Conservation (phyloP, 2,888 invertebrate species). For the Sarcophaga carnaria region DNA sequence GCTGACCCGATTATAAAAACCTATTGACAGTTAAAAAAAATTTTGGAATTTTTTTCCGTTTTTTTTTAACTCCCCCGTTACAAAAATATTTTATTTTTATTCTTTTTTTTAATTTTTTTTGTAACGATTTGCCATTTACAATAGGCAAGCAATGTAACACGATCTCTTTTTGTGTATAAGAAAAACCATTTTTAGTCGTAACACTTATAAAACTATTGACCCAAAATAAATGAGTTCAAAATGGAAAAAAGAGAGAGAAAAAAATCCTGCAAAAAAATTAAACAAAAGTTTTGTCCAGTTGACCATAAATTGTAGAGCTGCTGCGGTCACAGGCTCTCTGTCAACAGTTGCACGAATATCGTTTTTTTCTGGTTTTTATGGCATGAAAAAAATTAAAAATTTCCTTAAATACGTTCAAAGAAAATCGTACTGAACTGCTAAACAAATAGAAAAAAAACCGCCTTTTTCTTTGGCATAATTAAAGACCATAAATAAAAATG, state of each 20-base stretch:
- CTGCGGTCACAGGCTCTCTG: conserved; percentile 47
- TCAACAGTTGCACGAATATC: conserved; percentile 52
- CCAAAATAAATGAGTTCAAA: conserved; percentile 58
- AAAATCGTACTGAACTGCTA: conserved; percentile 26
- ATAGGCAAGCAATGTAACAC: neutral
- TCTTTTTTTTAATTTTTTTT: neutral
- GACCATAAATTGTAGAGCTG: conserved; percentile 48
- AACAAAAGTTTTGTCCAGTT: conserved; percentile 18
- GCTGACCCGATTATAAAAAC: too few species aligned
- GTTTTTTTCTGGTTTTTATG: neutral
- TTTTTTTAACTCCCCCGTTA: neutral
- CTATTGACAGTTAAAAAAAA: too few species aligned
- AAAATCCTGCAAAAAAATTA: neutral
- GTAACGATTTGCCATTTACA: neutral
- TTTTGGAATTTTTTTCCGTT: too few species aligned
- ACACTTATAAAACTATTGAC: conserved; percentile 53
- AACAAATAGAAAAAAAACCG: conserved; percentile 46
- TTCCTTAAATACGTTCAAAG: conserved; percentile 42
- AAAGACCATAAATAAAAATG: conserved; percentile 66
- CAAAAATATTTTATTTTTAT: neutral
- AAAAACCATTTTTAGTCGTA: neutral
- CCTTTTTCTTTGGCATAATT: conserved; percentile 65
- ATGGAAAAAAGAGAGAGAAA: neutral
- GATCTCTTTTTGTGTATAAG: neutral
- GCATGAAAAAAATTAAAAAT: conserved; percentile 23